Conservation (phyloP, 2,888 invertebrate genomes). For the Mellilla xanthometata region DNA sequence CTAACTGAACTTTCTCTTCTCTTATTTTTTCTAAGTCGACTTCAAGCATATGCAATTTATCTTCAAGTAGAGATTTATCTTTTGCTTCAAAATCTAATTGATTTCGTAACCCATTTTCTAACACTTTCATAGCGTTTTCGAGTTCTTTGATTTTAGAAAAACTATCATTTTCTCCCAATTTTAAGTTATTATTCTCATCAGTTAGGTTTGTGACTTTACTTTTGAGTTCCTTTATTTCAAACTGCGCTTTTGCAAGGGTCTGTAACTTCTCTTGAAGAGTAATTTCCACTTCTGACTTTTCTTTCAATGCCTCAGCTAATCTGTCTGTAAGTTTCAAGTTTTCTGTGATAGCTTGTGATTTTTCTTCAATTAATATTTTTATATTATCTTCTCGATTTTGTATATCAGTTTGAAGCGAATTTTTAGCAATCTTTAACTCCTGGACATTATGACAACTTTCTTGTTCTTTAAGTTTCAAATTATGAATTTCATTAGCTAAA, state of each 20-base stretch:
- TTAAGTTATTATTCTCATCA: conserved; percentile 3
- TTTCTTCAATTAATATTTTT: neutral
- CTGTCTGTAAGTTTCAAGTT: neutral
- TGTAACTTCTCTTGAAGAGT: neutral
- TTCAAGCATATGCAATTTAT: neutral
- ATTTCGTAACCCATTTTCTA: neutral
- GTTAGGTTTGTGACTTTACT: neutral
- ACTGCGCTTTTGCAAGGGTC: neutral
- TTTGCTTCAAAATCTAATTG: neutral
- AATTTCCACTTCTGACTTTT: neutral
- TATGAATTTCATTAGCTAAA: neutral
- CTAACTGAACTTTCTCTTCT: neutral
- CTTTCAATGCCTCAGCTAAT: neutral
- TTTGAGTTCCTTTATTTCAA: neutral
- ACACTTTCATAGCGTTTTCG: neutral
- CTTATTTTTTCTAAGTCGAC: neutral
- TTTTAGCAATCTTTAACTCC: neutral
- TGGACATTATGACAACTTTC: neutral
- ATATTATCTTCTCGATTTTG: neutral
- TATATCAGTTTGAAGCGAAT: neutral
- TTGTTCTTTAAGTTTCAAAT: neutral
- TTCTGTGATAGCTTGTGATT: neutral
- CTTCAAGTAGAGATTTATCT: neutral
- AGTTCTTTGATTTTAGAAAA: neutral
- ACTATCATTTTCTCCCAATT: neutral